Evolutionary conservation across 2,888 invertebrate genomes (phyloP).

Genomic region (Spialia ferax): DNA sequence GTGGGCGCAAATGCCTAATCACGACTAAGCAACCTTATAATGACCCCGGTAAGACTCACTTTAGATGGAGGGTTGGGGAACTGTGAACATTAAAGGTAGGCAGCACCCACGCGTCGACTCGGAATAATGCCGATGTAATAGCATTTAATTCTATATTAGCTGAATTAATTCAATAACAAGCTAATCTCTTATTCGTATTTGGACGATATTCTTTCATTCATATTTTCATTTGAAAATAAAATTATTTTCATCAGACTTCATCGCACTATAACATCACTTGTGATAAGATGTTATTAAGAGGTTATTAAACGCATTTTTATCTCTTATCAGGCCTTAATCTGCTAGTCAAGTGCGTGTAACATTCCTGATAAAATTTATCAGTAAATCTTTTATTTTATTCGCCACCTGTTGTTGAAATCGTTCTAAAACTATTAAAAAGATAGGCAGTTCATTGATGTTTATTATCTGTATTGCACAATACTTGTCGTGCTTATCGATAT

Average conservation of each 20-base stretch:
- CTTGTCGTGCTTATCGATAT: constrained; percentile 56
- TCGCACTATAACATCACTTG: neutral
- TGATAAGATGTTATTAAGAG: constrained; percentile 43
- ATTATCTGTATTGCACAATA: constrained; percentile 63
- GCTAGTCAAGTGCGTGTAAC: constrained; percentile 65
- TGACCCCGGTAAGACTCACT: constrained; percentile 73
- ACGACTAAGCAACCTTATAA: constrained; percentile 80
- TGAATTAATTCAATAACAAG: constrained; percentile 45
- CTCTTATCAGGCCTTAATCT: constrained; percentile 74
- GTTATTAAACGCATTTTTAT: constrained; percentile 78
- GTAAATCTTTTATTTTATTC: constrained; percentile 71
- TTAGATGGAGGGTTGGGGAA: constrained; percentile 77
- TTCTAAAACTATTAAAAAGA: constrained; percentile 52
- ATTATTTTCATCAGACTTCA: neutral
- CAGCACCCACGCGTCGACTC: constrained; percentile 71
- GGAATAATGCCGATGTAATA: constrained; percentile 65
- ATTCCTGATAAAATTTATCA: constrained; percentile 72
- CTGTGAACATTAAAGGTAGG: constrained; percentile 65
- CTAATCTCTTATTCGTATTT: neutral
- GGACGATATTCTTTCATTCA: neutral
- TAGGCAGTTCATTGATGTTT: constrained; percentile 63
- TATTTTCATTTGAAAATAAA: neutral
- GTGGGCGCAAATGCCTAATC: constrained; percentile 80
- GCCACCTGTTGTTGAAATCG: constrained; percentile 58
- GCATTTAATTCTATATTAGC: constrained; percentile 51